Conservation (phyloP, 1,140 invertebrate species). For the Nebria ingens region DNA sequence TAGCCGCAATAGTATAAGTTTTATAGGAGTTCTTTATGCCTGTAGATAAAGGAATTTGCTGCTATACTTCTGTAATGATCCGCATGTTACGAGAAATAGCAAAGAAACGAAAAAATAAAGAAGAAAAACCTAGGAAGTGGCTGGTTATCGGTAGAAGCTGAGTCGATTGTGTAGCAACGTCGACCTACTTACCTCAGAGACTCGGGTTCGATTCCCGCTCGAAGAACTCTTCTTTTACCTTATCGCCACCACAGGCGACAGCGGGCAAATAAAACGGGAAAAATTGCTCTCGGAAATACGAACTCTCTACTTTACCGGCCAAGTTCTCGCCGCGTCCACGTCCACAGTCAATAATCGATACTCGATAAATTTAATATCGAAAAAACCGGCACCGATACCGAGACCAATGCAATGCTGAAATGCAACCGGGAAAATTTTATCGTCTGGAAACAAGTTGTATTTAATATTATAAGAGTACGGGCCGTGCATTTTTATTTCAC, state of each 20-base stretch:
- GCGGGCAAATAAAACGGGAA: conserved; percentile 19
- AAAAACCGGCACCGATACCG: background rate
- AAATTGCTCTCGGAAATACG: conserved; percentile 14
- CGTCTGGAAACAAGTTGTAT: background rate
- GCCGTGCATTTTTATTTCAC: background rate
- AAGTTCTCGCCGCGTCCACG: background rate
- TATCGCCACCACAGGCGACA: conserved; percentile 18
- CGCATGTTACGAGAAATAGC: background rate
- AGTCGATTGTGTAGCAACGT: background rate
- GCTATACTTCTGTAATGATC: background rate
- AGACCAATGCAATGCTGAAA: no score
- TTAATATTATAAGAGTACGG: background rate
- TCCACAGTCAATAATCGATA: background rate
- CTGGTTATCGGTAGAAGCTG: background rate
- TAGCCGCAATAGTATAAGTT: background rate
- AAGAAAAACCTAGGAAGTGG: no score
- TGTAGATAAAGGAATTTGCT: background rate
- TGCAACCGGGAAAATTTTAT: background rate
- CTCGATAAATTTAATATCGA: background rate
- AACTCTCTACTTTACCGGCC: background rate
- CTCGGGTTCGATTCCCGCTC: background rate
- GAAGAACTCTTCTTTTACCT: conserved; percentile 9
- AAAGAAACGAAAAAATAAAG: no score
- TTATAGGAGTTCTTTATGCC: background rate
- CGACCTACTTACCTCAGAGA: background rate